A percentile compares a stretch with the other conserved stretches of the same genome.
Evolutionary conservation across 2,113 vertebrate species (phyloP).

Genomic region (Ptyas mucosa): DNA sequence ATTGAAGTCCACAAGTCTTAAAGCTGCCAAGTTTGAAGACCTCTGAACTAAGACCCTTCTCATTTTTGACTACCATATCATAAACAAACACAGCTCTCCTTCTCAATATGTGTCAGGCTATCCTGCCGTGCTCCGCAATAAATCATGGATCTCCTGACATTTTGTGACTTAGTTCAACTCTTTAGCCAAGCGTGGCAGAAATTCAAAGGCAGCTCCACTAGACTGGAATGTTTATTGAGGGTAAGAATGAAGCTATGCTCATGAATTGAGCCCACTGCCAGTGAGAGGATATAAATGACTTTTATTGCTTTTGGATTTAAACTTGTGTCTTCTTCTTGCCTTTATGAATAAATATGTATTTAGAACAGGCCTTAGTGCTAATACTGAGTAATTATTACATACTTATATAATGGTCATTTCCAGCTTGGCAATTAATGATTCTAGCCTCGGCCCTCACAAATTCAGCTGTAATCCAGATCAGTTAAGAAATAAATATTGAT

Average conservation of each 20-base stretch:
- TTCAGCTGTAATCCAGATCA: background rate
- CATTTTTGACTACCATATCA: background rate
- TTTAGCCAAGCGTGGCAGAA: background rate
- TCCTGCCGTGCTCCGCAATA: background rate
- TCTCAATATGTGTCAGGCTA: background rate
- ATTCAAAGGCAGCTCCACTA: background rate
- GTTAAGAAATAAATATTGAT: background rate
- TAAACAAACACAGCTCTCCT: background rate
- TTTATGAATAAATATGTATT: background rate
- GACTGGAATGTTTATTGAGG: background rate
- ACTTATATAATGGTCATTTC: background rate
- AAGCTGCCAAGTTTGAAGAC: too few species aligned
- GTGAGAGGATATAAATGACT: background rate
- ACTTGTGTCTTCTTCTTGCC: background rate
- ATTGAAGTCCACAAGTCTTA: too few species aligned
- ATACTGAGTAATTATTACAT: background rate
- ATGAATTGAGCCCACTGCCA: background rate
- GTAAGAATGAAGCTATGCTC: background rate
- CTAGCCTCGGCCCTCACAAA: background rate
- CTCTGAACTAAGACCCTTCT: background rate
- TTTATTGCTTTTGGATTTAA: background rate
- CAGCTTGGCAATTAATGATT: background rate
- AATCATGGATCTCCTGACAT: background rate
- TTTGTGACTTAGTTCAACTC: background rate
- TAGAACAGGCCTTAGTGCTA: background rate